Percentiles rank a stretch among this genome's conserved stretches.
These are phyloP conservation scores for Clostera curtula DNA, from an alignment of 2,888 invertebrate species.

Conservation along the genomic window DNA sequence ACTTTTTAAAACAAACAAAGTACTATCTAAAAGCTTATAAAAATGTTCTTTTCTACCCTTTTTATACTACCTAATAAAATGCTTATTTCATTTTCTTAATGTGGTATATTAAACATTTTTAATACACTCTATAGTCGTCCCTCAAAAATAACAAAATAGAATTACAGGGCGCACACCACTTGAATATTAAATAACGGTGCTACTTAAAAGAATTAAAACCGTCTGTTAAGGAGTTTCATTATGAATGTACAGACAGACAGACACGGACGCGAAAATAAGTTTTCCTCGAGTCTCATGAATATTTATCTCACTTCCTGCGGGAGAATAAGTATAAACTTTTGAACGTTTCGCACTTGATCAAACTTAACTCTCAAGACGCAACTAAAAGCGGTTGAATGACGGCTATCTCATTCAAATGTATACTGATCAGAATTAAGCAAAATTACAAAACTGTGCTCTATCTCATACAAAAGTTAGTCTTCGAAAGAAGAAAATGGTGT, in stretches of 20 bases:
- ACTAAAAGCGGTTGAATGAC: constrained; percentile 33
- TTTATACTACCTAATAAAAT: too few species aligned
- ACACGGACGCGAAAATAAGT: constrained; percentile 67
- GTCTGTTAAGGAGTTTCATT: constrained; percentile 58
- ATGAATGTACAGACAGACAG: constrained; percentile 64
- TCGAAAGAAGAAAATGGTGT: too few species aligned
- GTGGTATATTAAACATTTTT: too few species aligned
- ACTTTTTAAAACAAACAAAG: too few species aligned
- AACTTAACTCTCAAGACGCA: constrained; percentile 60
- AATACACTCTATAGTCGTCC: too few species aligned
- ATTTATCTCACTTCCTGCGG: constrained; percentile 64
- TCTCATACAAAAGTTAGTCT: too few species aligned
- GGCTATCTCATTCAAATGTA: constrained; percentile 29
- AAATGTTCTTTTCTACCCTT: too few species aligned
- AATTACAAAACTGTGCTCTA: too few species aligned
- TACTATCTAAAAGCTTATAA: too few species aligned
- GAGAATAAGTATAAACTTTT: constrained; percentile 55
- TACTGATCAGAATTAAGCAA: too few species aligned
- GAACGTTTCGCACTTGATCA: constrained; percentile 68
- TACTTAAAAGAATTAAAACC: constrained; percentile 52
- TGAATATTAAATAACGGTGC: constrained; percentile 35
- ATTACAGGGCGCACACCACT: constrained; percentile 11
- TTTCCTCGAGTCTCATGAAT: constrained; percentile 65
- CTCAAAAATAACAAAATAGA: too few species aligned
- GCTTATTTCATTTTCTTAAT: too few species aligned